Percentiles rank a stretch among this genome's conserved stretches.
These are phyloP conservation scores for Dendroctonus valens DNA, from an alignment of 1,140 invertebrate species.

Conservation along the genomic window DNA sequence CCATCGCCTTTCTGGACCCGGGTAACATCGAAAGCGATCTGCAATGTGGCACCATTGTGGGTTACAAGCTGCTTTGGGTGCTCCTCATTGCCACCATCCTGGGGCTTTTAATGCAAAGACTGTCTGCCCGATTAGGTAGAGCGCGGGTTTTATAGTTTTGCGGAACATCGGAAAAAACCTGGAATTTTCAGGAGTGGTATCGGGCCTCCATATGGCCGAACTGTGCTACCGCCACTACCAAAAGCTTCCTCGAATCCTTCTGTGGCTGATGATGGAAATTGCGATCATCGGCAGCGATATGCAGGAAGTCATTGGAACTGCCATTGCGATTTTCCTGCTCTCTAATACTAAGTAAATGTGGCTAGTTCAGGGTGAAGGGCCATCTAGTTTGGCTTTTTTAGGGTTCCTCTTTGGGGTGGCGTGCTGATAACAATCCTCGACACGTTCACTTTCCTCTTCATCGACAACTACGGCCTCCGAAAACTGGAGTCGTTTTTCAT, in stretches of 20 bases:
- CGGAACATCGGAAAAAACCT: not conserved
- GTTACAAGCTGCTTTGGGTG: slow-evolving; percentile 84
- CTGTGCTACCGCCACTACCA: slow-evolving; percentile 80
- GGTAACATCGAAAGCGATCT: slow-evolving; percentile 93
- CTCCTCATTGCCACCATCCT: slow-evolving; percentile 80
- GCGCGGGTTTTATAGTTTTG: slow-evolving; percentile 1
- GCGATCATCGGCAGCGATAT: slow-evolving; percentile 93
- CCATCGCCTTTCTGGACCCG: slow-evolving; percentile 90
- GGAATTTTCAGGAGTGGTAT: slow-evolving; percentile 41
- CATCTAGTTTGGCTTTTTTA: too few relatives aligned
- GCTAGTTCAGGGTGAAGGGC: too few relatives aligned
- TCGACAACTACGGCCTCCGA: slow-evolving; percentile 88
- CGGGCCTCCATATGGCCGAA: slow-evolving; percentile 78
- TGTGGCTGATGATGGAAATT: slow-evolving; percentile 94
- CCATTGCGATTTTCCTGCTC: slow-evolving; percentile 84
- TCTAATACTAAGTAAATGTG: slow-evolving; percentile 66
- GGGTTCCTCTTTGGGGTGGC: slow-evolving; percentile 81
- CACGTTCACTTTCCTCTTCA: slow-evolving; percentile 87
- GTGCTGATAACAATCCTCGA: slow-evolving; percentile 88
- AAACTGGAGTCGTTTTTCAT: slow-evolving; percentile 89
- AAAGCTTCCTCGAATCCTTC: slow-evolving; percentile 69
- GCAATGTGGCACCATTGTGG: slow-evolving; percentile 75
- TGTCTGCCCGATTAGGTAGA: slow-evolving; percentile 75
- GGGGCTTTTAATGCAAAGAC: slow-evolving; percentile 85
- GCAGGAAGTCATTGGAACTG: slow-evolving; percentile 91